Evolutionary conservation across 2,888 invertebrate species (phyloP), one percentile per base, ranked within the genome.

Genomic region (Auanema sp.): DNA sequence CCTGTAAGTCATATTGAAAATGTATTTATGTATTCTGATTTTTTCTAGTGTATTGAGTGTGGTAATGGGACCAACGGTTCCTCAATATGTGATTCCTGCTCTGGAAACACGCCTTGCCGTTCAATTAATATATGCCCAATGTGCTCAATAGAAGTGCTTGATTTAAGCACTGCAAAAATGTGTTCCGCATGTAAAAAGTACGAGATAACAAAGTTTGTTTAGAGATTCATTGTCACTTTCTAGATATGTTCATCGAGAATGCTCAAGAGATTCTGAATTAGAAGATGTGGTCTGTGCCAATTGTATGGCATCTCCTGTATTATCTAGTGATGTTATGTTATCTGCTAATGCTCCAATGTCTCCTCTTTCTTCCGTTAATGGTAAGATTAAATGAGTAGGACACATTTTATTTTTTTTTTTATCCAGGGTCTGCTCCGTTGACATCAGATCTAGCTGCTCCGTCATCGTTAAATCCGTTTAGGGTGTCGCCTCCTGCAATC

Each of bases 231-330:
- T 23, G 11, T 16, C 24, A 24, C 21, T n/a, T 61, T 62, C 12
- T 33, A 62, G 62, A 18, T 50, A 33, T 14, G 62, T 62, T 33
- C 62, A 62, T 52, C 40, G 53, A n/a, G 40, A 57, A n/a, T 62
- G 62, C 24, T 56, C 56, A 23, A 40, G 49, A 18, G 42, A 56
- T 18, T 52, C 43, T 21, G 50, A 58, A 10, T 49, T 71, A 61
- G 92, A 92, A 83, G 92, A 93, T 81, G 96, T 95, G 85, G 87
- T 90, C 64, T 96, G 96, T 84, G 89, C 90, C 77, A 77, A 57
- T 63, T 83, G 61, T 57, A 54, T 70, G 76, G 78, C 70, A 71
- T 68, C 58, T 21, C 68, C 66, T 6, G 14, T 65, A 10, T 21
- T 70, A 1, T 69, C 61, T 12, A 67, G 47, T n/a, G 71, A 72